phyloP scores from a whole-genome alignment of 37 sponge, comb jelly and placozoan genomes.

The Sycon ciliatum region DNA sequence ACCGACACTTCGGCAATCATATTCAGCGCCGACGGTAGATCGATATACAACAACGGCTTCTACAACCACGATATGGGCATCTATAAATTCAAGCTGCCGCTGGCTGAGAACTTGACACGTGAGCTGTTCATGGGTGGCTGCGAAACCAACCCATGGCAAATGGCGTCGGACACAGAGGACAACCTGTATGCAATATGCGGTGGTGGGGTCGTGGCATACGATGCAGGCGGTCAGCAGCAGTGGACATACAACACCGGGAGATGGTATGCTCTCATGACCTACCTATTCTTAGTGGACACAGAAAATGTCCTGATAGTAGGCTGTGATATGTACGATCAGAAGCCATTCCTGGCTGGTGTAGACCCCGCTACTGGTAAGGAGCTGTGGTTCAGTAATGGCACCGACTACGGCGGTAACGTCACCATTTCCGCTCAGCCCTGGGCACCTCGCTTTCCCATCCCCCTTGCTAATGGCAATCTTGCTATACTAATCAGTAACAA shows the following conservation, averaged over 20 bases:
- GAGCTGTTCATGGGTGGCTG: background rate
- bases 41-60: background rate
- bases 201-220: background rate
- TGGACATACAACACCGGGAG: background rate
- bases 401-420: background rate
- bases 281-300: background rate
- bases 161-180: background rate
- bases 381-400: background rate
- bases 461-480: background rate
- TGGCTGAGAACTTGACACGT: background rate
- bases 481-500: background rate
- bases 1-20: background rate
- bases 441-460: background rate
- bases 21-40: background rate
- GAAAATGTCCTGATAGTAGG: background rate
- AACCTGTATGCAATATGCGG: background rate
- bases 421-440: background rate
- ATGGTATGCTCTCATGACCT: background rate
- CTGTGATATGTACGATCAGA: too few species aligned
- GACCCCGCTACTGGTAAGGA: background rate
- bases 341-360: background rate
- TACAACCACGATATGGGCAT: background rate
- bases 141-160: background rate
- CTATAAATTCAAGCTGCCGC: background rate
- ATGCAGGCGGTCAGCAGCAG: background rate